Evolutionary conservation across 1,140 invertebrate species (phyloP).

Genomic region (Papilio xuthus): DNA sequence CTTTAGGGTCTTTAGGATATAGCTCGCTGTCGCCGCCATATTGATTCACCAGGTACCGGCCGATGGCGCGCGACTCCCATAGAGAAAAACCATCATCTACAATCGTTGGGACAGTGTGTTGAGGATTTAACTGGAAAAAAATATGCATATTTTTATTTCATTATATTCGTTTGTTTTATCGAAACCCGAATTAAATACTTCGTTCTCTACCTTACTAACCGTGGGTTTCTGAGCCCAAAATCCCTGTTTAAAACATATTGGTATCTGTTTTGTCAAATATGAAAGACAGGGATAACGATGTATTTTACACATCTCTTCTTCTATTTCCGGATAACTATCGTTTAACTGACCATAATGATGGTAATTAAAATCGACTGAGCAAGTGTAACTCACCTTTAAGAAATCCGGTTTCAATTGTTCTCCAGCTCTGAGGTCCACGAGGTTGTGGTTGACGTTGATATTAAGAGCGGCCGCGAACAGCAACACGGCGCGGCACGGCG

Average conservation of each 20-base stretch:
- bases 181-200: no score
- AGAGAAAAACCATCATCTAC: constrained; percentile 84
- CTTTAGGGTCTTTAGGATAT: constrained; percentile 85
- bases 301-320: no score
- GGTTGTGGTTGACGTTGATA: constrained; percentile 11
- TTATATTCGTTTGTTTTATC: no score
- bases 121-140: constrained; percentile 81
- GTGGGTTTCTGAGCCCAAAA: no score
- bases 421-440: constrained; percentile 22
- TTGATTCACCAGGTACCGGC: constrained; percentile 84
- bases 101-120: constrained; percentile 82
- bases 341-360: no score
- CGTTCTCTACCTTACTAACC: no score
- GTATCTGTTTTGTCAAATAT: no score
- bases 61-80: constrained; percentile 86
- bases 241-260: no score
- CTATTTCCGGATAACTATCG: no score
- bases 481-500: constrained; percentile 18
- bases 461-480: constrained; percentile 30
- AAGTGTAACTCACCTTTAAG: background rate
- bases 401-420: constrained; percentile 29
- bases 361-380: background rate
- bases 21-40: constrained; percentile 86
- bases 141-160: background rate
- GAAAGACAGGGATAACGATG: no score